Percentiles rank a stretch among this genome's conserved stretches.
phyloP scores from a whole-genome alignment of 1,140 invertebrate genomes.

The Trachymyrmex cornetzi region DNA sequence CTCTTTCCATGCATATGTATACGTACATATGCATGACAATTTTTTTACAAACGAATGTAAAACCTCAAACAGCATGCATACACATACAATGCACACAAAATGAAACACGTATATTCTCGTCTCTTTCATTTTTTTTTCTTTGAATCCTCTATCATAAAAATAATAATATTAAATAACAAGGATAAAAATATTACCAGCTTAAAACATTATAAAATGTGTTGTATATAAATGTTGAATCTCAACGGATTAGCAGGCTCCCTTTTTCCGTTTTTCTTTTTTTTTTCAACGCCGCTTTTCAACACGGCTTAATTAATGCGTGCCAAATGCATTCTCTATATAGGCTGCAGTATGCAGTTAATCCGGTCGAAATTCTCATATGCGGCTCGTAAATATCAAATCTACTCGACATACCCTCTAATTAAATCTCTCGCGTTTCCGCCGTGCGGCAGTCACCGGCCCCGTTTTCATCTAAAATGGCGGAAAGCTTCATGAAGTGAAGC shows the following conservation, averaged over 20 bases:
- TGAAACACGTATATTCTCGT: not conserved
- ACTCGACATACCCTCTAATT: constrained; percentile 49
- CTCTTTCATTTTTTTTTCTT: not conserved
- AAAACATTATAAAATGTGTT: constrained; percentile 3
- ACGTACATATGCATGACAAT: constrained; percentile 14
- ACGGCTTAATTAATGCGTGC: constrained; percentile 8
- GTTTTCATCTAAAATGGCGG: constrained; percentile 52
- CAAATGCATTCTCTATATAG: constrained; percentile 6
- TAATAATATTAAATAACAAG: constrained; percentile 21
- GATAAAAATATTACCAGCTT: not conserved
- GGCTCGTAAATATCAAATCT: constrained; percentile 60
- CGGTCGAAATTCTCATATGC: constrained; percentile 54
- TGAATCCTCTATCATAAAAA: not conserved
- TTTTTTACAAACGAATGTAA: constrained; percentile 38
- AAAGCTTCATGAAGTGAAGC: constrained; percentile 55
- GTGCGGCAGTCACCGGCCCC: not conserved
- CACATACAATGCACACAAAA: not conserved
- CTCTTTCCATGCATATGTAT: constrained; percentile 54
- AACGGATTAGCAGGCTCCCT: not conserved
- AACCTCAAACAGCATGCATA: constrained; percentile 9
- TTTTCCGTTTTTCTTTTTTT: not conserved
- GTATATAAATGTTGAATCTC: too few relatives aligned
- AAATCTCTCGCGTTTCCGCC: constrained; percentile 53
- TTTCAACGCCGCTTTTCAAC: not conserved
- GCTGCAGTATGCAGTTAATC: constrained; percentile 4